Evolutionary conservation across 2,888 invertebrate genomes (phyloP), one percentile per base, ranked within the genome.

Genomic region (Nomada fabriciana): DNA sequence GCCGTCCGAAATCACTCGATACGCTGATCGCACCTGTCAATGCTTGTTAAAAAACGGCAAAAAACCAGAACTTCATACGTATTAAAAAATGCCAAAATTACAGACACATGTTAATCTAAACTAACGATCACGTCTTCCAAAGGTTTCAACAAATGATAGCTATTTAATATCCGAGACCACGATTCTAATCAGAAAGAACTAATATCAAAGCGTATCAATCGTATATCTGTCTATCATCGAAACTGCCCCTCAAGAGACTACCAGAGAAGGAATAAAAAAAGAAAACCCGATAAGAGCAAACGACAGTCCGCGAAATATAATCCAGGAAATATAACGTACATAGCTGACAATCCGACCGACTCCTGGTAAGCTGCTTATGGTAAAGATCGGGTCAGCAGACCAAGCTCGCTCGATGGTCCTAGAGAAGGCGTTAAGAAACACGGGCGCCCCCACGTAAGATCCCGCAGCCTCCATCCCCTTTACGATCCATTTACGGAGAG

Each of bases 401-500:
- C 68, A 68, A 43, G 36, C 10, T 59, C 65, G 52, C n/a, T 55
- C 55, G 43, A 23, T 36, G 15, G 20, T 57, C 25, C 15, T 53
- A n/a, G 18, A 7, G 11, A 15, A 53, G 57, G 72, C 42, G 72
- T 55, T 63, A 65, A 67, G 76, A 77, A 69, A 77, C 43, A 63
- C 59, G 36, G 29, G 55, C 63, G 25, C 4, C 67, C 29, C 13
- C 55, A 53, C 59, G 65, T 60, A 43, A 86, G 81, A 85, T 84
- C 23, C 81, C 79, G 2, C 4, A 80, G 80, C 90, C 90, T 88
- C 89, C 88, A 82, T 70, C 72, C 80, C 86, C 89, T 91, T 91
- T 90, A 89, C 90, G 87, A 90, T 90, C 90, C 89, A 90, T 92
- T 92, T 92, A 87, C 89, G 85, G 86, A 76, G 88, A 88, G 85